These are phyloP conservation scores for Agrilus planipennis DNA, from an alignment of 1,140 invertebrate genomes.

Conservation along the genomic window DNA sequence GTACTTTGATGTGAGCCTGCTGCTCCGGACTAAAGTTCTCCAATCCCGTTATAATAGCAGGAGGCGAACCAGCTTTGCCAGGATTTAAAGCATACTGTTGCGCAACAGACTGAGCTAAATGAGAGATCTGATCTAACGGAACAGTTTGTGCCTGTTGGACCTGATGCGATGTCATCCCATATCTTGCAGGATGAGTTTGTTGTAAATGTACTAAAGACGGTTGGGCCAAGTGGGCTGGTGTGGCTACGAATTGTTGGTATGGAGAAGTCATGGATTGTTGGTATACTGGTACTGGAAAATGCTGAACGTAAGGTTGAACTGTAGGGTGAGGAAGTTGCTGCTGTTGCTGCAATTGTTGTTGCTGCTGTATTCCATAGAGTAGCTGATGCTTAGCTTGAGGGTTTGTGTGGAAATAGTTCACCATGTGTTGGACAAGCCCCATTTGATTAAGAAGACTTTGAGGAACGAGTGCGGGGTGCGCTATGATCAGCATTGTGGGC, in stretches of 20 bases:
- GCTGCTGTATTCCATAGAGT: conserved; percentile 14
- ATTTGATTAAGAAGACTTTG: conserved; percentile 11
- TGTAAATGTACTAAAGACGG: conserved; percentile 2
- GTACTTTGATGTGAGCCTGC: conserved; percentile 30
- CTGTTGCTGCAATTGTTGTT: conserved; percentile 7
- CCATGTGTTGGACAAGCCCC: conserved; percentile 14
- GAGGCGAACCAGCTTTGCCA: conserved; percentile 9
- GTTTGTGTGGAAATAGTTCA: conserved; percentile 23
- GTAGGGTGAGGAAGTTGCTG: conserved; percentile 9
- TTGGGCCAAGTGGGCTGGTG: neutral
- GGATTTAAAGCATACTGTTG: neutral
- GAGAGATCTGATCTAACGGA: conserved; percentile 14
- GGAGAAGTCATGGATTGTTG: conserved; percentile 3
- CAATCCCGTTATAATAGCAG: conserved; percentile 30
- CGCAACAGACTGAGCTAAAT: conserved; percentile 22
- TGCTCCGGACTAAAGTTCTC: conserved; percentile 31
- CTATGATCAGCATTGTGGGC: conserved; percentile 25
- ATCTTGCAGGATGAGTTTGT: conserved; percentile 7
- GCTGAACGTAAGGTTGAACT: conserved; percentile 9
- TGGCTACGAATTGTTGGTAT: conserved; percentile 7
- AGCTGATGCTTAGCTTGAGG: conserved; percentile 19
- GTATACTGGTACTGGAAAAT: neutral
- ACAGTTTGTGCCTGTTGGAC: conserved; percentile 2
- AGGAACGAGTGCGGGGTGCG: conserved; percentile 22
- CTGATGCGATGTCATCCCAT: conserved; percentile 1